These are phyloP conservation scores for Momotus momota DNA, from an alignment of 2,797 vertebrate species.

Conservation along the genomic window DNA sequence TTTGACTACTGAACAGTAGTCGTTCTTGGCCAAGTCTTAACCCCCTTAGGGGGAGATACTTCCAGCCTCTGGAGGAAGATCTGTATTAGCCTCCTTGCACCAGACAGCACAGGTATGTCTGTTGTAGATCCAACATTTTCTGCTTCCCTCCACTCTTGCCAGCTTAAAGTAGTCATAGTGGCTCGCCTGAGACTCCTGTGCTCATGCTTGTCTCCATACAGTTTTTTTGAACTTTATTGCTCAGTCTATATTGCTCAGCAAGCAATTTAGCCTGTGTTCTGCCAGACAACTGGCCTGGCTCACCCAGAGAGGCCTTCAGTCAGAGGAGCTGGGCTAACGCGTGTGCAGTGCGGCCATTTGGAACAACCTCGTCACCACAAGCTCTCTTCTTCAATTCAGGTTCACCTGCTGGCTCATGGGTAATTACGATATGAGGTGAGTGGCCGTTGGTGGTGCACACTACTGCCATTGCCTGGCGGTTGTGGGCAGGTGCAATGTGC, in stretches of 20 bases:
- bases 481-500: background rate
- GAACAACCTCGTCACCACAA: no score
- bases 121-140: rapidly evolving
- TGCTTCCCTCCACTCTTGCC: background rate
- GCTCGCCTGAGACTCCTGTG: no score
- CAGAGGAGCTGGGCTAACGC: no score
- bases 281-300: rapidly evolving
- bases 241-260: background rate
- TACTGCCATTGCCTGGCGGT: background rate
- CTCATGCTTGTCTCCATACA: background rate
- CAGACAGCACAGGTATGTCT: background rate
- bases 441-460: no score
- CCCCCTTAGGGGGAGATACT: background rate
- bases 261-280: no score
- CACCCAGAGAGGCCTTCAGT: no score
- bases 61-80: no score
- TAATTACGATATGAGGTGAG: background rate
- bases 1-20: rapidly evolving
- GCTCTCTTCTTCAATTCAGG: no score
- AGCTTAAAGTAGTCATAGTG: background rate
- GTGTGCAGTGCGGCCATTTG: no score
- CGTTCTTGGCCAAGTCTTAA: rapidly evolving
- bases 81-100: background rate
- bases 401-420: background rate
- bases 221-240: no score